Base-by-base conservation (phyloP, 2,113 vertebrate species). In the Alectura lathami region DNA sequence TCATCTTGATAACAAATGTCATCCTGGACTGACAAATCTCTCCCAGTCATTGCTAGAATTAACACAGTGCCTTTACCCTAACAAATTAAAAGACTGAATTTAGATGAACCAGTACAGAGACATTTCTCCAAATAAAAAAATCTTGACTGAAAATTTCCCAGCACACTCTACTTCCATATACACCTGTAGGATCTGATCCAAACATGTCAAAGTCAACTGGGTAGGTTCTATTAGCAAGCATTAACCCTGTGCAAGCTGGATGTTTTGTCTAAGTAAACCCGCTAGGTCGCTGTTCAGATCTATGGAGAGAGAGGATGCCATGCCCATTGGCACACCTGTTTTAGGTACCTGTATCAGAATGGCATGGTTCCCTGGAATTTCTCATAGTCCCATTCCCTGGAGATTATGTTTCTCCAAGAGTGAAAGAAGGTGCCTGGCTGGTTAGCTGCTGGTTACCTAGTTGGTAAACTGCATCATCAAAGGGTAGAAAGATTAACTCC, bases 311-410 rank as follows among this genome's bases (percentile, higher is more conserved):
- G 63, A 30, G 80, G 22, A 36, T 67, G 1, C 47, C 12, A 6
- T 4, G 23, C 1, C 0, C 13, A 32, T 8, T 38, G 42, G 50
- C 8, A 75, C 17, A 50, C 11, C 36, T 11, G 0, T 3, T 78
- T 51, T 5, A 63, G 32, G 64, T n/a, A 5, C 57, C 43, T 79
- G 40, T 32, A 26, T 27, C 48, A 73, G 62, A 36, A 45, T 21
- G 40, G 9, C 23, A 24, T 8, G 11, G 73, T 17, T 18, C 59
- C 1, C 73, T 81, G 64, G 45, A 70, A 23, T 22, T 88, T n/a
- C 42, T 73, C 57, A 36, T 5, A 21, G 27, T 18, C 27, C 48
- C 22, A 27, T 74, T 66, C 36, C 7, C 64, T 48, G 34, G 7
- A 82, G 29, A 26, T 7, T 29, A 0, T 9, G 4, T 45, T 86